Percentiles rank a stretch among this genome's conserved stretches.
Conservation (phyloP, 1,140 invertebrate species). For the Mizuhopecten yessoensis region DNA sequence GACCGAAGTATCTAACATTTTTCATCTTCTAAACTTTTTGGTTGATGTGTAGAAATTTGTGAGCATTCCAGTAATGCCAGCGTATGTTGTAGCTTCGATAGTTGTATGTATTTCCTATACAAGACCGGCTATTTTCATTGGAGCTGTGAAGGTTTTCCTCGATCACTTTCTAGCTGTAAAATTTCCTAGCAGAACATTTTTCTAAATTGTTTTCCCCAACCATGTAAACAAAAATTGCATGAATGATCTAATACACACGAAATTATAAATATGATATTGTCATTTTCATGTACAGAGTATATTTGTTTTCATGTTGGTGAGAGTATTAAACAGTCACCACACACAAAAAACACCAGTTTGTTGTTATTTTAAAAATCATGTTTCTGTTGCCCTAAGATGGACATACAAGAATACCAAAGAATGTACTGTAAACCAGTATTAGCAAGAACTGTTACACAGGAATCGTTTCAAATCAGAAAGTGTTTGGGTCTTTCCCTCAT, state of each 20-base stretch:
- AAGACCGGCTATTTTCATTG: not conserved
- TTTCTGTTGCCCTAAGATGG: too few species aligned
- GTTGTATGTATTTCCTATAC: not conserved
- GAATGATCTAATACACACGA: conserved; percentile 32
- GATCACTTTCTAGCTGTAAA: not conserved
- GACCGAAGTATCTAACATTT: not conserved
- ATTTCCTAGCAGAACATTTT: not conserved
- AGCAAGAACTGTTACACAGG: too few species aligned
- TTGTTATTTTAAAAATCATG: not conserved
- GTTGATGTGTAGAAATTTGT: conserved; percentile 10
- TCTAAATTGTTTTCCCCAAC: not conserved
- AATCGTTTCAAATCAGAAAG: too few species aligned
- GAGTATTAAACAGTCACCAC: conserved; percentile 38
- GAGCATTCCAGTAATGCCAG: not conserved
- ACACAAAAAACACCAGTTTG: not conserved
- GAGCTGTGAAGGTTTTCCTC: not conserved
- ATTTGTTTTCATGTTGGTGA: conserved; percentile 38
- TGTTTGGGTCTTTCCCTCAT: too few species aligned
- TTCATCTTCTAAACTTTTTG: too few species aligned
- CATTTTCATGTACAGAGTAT: conserved; percentile 28
- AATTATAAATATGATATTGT: conserved; percentile 40
- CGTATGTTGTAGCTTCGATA: conserved; percentile 2
- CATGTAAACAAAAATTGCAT: conserved; percentile 35
- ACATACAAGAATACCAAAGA: too few species aligned
- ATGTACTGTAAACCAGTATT: too few species aligned